Conservation (phyloP, 2,113 vertebrate species). For the Chaetorhynchus papuensis region DNA sequence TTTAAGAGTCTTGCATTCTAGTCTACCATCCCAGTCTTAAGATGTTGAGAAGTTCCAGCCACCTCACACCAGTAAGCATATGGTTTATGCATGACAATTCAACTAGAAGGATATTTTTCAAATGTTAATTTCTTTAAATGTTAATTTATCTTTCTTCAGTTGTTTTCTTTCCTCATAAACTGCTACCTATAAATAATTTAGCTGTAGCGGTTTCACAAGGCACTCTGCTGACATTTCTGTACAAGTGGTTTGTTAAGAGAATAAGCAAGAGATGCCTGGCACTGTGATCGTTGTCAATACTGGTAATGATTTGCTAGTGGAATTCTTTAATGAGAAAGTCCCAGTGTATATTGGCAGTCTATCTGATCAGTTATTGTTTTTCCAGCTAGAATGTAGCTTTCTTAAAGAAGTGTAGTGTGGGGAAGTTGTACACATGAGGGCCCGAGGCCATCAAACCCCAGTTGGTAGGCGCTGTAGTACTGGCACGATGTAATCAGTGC, state of each 20-base stretch:
- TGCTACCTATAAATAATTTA: background rate
- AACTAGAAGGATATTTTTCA: background rate
- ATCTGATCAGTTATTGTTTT: background rate
- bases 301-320: background rate
- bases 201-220: background rate
- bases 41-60: background rate
- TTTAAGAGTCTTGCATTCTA: background rate
- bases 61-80: background rate
- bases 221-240: background rate
- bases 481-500: background rate
- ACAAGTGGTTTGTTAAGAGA: background rate
- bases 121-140: background rate
- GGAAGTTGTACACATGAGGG: background rate
- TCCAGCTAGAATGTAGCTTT: background rate
- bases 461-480: background rate
- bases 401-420: background rate
- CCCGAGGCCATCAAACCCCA: background rate
- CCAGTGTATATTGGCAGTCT: background rate
- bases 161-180: background rate
- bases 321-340: background rate
- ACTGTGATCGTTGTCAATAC: background rate
- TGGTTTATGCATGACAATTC: background rate
- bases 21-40: background rate
- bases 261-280: background rate
- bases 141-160: background rate